Conservation (phyloP, 2,797 vertebrate genomes). For the Heliangelus exortis region DNA sequence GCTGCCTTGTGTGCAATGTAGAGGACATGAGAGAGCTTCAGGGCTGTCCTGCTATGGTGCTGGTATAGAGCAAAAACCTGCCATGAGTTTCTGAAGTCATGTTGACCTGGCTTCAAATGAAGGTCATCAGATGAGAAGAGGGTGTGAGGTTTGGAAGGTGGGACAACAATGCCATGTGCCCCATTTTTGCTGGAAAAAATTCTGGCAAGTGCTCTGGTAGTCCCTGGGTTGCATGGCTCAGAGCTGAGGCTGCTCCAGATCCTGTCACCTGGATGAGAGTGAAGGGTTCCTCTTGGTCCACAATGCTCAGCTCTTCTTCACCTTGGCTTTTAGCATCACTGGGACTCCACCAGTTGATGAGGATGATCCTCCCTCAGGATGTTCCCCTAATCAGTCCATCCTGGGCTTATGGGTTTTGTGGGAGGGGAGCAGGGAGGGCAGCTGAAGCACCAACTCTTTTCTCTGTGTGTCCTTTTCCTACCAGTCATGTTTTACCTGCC, state of each 20-base stretch:
- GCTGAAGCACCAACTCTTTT: neutral
- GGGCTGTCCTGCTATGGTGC: neutral
- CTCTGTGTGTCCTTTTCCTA: neutral
- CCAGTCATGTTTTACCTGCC: neutral
- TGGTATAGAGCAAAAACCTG: neutral
- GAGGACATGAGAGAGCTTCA: neutral
- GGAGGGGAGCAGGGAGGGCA: neutral
- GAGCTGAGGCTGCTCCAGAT: neutral
- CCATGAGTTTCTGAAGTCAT: neutral
- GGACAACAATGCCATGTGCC: neutral
- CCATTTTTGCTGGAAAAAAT: neutral
- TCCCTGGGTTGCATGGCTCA: neutral
- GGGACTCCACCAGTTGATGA: rapidly evolving
- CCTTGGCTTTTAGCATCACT: neutral
- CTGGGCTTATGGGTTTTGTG: neutral
- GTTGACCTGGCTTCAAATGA: neutral
- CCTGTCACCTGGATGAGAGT: rapidly evolving
- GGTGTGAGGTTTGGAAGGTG: neutral
- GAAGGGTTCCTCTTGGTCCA: neutral
- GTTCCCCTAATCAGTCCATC: rapidly evolving
- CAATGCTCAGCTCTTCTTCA: neutral
- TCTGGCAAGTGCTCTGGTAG: neutral
- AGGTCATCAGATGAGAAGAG: neutral
- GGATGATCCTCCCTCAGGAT: neutral
- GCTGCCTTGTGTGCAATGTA: neutral